These are phyloP conservation scores for Platerodrilus igneus DNA, from an alignment of 2,888 invertebrate species.

Conservation along the genomic window DNA sequence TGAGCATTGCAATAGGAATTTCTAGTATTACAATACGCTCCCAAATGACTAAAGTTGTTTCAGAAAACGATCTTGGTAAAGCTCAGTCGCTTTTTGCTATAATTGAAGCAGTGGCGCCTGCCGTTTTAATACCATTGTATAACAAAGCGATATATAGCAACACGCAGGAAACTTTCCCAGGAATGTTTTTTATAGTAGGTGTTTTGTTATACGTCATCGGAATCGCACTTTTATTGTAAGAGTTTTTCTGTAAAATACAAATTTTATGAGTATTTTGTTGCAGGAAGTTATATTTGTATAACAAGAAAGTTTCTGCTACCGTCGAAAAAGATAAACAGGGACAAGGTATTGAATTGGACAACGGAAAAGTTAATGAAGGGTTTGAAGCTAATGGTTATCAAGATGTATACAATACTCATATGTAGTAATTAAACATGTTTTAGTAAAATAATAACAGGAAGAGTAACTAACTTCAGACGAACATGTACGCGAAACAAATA, in stretches of 20 bases:
- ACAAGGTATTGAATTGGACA: too few relatives aligned
- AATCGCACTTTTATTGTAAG: constrained; percentile 51
- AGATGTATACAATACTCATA: too few relatives aligned
- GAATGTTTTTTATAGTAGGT: constrained; percentile 56
- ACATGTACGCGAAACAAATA: too few relatives aligned
- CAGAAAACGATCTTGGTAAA: constrained; percentile 43
- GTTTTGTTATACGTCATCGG: constrained; percentile 50
- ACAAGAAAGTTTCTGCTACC: too few relatives aligned
- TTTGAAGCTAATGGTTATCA: too few relatives aligned
- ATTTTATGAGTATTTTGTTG: too few relatives aligned
- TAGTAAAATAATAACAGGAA: too few relatives aligned
- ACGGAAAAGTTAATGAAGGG: too few relatives aligned
- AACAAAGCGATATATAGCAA: constrained; percentile 51
- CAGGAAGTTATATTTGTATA: constrained; percentile 4
- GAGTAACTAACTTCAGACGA: too few relatives aligned
- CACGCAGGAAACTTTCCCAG: constrained; percentile 51
- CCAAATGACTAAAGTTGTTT: constrained; percentile 43
- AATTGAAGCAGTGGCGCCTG: constrained; percentile 55
- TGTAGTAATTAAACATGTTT: too few relatives aligned
- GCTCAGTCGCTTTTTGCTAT: constrained; percentile 56
- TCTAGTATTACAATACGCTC: constrained; percentile 42
- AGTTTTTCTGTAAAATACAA: not conserved
- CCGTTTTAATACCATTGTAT: constrained; percentile 55
- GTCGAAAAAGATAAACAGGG: too few relatives aligned
- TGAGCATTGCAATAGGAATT: constrained; percentile 40